These are phyloP conservation scores for Numenius arquata DNA, from an alignment of 2,113 vertebrate species.

Conservation along the genomic window DNA sequence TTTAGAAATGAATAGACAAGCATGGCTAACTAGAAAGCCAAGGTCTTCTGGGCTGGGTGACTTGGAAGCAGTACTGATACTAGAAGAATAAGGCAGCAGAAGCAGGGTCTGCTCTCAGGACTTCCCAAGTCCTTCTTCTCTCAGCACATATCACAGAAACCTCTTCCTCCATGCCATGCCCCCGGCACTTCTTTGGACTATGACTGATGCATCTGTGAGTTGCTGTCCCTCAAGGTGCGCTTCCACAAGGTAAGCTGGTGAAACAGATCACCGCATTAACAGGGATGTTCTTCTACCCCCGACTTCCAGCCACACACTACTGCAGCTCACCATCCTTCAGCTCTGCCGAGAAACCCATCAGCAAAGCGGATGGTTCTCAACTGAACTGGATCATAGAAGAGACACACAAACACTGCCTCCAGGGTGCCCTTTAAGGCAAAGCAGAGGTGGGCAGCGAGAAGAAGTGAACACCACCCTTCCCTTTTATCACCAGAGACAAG, in stretches of 20 bases:
- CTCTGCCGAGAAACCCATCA: not conserved
- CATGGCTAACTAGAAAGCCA: not conserved
- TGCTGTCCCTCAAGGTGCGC: not conserved
- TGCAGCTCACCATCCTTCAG: not conserved
- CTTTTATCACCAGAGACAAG: too few relatives aligned
- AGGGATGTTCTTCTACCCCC: not conserved
- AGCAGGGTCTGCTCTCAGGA: not conserved
- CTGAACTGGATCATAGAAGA: not conserved
- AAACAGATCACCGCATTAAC: not conserved
- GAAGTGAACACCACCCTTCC: not conserved
- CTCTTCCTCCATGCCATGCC: not conserved
- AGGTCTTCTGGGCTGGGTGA: not conserved
- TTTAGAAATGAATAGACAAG: not conserved
- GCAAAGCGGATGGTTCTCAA: fast-evolving
- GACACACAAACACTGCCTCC: too few relatives aligned
- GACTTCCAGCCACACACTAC: fast-evolving
- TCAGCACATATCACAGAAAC: not conserved
- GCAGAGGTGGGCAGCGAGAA: not conserved
- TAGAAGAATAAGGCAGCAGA: not conserved
- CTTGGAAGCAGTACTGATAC: not conserved
- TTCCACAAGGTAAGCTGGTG: too few relatives aligned
- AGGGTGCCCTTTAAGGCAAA: not conserved
- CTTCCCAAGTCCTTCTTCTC: not conserved
- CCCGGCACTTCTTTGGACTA: not conserved
- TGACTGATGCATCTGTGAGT: fast-evolving